Base-by-base conservation (phyloP, 2,888 invertebrate species). In the Microchrysa polita region DNA sequence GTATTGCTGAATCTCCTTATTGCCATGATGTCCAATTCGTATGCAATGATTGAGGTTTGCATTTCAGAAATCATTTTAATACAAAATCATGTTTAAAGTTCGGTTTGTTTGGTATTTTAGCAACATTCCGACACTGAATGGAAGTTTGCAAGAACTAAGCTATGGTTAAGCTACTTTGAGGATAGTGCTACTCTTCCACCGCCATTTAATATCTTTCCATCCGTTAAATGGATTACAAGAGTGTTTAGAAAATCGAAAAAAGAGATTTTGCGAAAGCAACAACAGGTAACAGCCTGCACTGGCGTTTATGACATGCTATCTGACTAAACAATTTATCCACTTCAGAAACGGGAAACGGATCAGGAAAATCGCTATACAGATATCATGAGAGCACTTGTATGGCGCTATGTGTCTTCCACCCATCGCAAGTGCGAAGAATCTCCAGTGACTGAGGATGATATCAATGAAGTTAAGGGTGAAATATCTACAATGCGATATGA, bases 11-110 rank as follows among this genome's bases (percentile, higher is more conserved):
- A 97, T 84, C 91, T 97, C 75, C 91, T 97, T 77, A 97, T 97
- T 81, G 97, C 97, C 79, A 98, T 97, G 97, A 97, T 97, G 96
- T 96, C 95, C 80, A 97, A 96, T 86, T 96, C 96, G 1, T 97
- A 95, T 82, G 93, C 96, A 63, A 91, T 93, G 86, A 97, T 97
- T 81, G 92, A 91, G 82, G 73, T 73, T 44, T 63, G 52, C 40
- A 22, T n/a, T n/a, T n/a, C n/a, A 22, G 40, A 65, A 42, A 42
- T 40, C n/a, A 40, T 22, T 60, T 10, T 5, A n/a, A 23, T 23
- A 60, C 23, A 27, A 27, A 9, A 48, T 48, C 12, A 7, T n/a
- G 5, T n/a, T 2, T 48, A 48, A 48, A 22, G 27, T 34, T 5
- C n/a, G n/a, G 2, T 34, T 34, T 34, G 2, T 34, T 7, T 34